A percentile compares a stretch with the other conserved stretches of the same genome.
Conservation (phyloP, 2,888 invertebrate species). For the Micoletzkya japonica region DNA sequence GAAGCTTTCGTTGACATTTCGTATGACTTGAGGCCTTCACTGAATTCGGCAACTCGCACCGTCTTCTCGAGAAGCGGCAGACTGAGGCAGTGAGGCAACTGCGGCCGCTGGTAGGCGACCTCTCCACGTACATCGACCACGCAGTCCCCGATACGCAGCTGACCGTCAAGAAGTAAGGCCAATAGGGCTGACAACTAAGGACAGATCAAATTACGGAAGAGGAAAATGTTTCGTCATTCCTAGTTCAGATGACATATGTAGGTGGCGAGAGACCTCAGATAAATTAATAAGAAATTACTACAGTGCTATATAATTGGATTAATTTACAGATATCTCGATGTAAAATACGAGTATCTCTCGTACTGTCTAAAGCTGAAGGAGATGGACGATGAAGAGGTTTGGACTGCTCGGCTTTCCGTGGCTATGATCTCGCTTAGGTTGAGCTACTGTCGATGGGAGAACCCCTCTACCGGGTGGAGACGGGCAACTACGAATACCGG, state of each 20-base stretch:
- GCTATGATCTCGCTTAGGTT: no score
- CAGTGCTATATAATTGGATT: no score
- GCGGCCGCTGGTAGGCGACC: constrained; percentile 81
- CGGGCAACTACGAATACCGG: constrained; percentile 98
- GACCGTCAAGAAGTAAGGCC: constrained; percentile 85
- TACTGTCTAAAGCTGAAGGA: constrained; percentile 99
- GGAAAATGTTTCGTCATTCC: no score
- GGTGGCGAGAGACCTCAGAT: no score
- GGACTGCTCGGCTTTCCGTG: no score
- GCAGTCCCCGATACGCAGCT: constrained; percentile 97
- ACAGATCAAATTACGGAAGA: no score
- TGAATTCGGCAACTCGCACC: constrained; percentile 42
- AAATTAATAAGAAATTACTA: no score
- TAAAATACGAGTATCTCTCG: constrained; percentile 97
- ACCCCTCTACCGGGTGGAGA: constrained; percentile 93
- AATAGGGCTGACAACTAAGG: no score
- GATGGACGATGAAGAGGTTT: constrained; percentile 93
- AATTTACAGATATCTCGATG: constrained; percentile 80
- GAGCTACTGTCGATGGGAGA: constrained; percentile 75
- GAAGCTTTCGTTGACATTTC: neutral
- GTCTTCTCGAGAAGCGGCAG: constrained; percentile 28
- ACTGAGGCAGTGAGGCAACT: constrained; percentile 41
- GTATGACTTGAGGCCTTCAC: constrained; percentile 32
- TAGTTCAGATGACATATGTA: no score
- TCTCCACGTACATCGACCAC: constrained; percentile 90